Base-by-base conservation (phyloP, 2,888 invertebrate genomes). In the Drosophila nr. perissopoda region DNA sequence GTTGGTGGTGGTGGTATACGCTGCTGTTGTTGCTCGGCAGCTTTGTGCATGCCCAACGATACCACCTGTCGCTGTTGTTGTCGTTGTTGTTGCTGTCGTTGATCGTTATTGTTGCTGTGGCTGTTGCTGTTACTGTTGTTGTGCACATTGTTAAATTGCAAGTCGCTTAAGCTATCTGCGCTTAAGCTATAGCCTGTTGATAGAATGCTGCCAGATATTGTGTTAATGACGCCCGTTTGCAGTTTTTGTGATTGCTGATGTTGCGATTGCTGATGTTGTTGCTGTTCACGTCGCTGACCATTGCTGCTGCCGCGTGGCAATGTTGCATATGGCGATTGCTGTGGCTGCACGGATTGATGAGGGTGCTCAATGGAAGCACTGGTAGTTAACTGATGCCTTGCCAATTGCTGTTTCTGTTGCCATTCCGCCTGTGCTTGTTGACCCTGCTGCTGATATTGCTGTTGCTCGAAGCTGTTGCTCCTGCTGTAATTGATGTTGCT, bases 151-250 rank as follows among this genome's bases (percentile, higher is more conserved):
- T 84, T 89, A 6, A 90, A 73, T 68, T 89, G 92, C 76, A 92
- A 76, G 77, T 92, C 92, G 71, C 85, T 89, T n/a, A 71, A 64
- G 36, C 78, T 83, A 74, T 36, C 67, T 42, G 71, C 64, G 29
- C 70, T n/a, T 7, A 70, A 42, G n/a, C 54, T 18, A 16, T 77
- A 77, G 1, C 89, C 91, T 3, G 89, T 91, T 33, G 87, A 78
- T 21, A 90, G 90, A 80, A 92, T 91, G 57, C 91, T 90, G 36
- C 93, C 92, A 40, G 92, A 92, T 71, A 92, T 92, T 42, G 92
- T 92, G 58, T 87, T 92, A 83, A 92, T 91, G 56, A 91, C 83
- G 13, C 87, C 87, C 18, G 70, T 54, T 33, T 77, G 82, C 33
- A 62, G 52, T 21, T 73, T 73, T 11, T 62, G 71, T 25, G 64